Base-by-base conservation (phyloP, 2,888 invertebrate species). In the Oscheius sp. region DNA sequence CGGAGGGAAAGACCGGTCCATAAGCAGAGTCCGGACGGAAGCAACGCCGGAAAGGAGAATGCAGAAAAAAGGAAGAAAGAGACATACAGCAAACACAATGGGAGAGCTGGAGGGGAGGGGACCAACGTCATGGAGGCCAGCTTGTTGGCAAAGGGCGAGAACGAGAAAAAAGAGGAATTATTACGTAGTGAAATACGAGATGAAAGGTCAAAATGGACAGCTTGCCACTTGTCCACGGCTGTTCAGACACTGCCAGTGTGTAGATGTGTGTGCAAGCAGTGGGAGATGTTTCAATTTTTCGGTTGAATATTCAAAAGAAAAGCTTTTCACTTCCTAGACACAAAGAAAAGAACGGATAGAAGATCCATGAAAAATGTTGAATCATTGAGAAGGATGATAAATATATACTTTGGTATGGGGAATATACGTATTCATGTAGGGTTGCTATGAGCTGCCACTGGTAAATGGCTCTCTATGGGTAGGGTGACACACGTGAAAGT, bases 1-100 rank as follows among this genome's bases (percentile, higher is more conserved):
- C n/a, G 28, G 20, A 6, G 17, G 33, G 22, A 32, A 32, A 38
- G 59, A 59, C 59, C 30, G 59, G 59, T 59, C 59, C 59, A 59
- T 59, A 59, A 59, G 59, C 59, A 44, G 63, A 30, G 38, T 49
- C 63, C 63, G 63, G 63, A 64, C 63, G 63, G 63, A 64, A 64
- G 63, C 63, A 24, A 49, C 51, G 50, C 63, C 50, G 63, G 51
- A 64, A 64, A 64, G 50, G 63, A 30, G 38, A 64, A 64, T 36
- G 51, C 63, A 26, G n/a, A 12, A 33, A 51, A 20, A 28, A 30
- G 28, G 32, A 61, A 61, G 47, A 47, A 38, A 3, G 26, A 20
- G 14, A 47, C 14, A 44, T 45, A 17, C 45, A 17, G 22, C 61
- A 61, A 30, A 44, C 24, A 44, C 28, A 61, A 41, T 26, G 28